phyloP scores from a whole-genome alignment of 2,888 invertebrate genomes.

The Sarcophaga rosellei region DNA sequence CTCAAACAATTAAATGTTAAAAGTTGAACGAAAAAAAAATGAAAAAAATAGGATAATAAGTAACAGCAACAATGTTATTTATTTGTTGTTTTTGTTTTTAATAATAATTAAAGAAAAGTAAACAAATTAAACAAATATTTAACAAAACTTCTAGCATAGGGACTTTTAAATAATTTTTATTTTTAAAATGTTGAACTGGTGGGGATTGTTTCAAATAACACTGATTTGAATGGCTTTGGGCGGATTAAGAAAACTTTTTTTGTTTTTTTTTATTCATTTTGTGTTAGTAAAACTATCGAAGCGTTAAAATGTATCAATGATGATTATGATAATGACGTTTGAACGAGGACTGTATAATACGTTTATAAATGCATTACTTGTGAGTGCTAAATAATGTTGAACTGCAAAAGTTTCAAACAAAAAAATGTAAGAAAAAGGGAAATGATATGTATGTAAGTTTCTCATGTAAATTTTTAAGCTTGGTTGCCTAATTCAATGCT shows the following conservation, averaged over 20 bases:
- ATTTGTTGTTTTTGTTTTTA: too few species aligned
- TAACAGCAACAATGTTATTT: not conserved
- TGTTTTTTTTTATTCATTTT: not conserved
- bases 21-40: slow-evolving; percentile 59
- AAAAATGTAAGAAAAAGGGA: not conserved
- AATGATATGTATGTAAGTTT: slow-evolving; percentile 16
- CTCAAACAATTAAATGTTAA: slow-evolving; percentile 50
- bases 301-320: slow-evolving; percentile 5
- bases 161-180: slow-evolving; percentile 1
- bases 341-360: not conserved
- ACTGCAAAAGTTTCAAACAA: not conserved
- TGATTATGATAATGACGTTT: not conserved
- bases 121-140: slow-evolving; percentile 31
- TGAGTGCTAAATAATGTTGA: slow-evolving; percentile 57
- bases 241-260: not conserved
- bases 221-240: not conserved
- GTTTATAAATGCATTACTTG: not conserved
- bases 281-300: slow-evolving; percentile 30
- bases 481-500: too few species aligned
- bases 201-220: not conserved
- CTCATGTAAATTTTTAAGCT: too few species aligned
- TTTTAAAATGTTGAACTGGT: slow-evolving; percentile 9
- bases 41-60: not conserved
- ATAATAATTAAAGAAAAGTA: too few species aligned
- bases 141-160: slow-evolving; percentile 60